phyloP scores from a whole-genome alignment of 2,888 invertebrate genomes.

The Epinotia brunnichana region DNA sequence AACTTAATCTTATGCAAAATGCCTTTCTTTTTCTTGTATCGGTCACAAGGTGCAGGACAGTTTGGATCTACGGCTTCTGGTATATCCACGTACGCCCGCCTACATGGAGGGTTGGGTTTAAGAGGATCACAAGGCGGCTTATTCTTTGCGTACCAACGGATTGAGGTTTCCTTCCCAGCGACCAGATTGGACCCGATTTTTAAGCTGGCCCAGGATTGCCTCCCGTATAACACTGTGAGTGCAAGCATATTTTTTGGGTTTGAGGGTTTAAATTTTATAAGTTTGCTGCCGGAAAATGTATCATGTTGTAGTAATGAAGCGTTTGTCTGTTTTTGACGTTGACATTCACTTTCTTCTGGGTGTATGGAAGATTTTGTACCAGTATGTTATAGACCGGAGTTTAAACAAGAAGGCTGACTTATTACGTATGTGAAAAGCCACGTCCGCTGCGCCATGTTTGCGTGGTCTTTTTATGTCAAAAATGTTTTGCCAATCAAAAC shows the following conservation, averaged over 20 bases:
- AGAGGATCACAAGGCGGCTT: constrained; percentile 33
- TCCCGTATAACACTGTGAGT: constrained; percentile 26
- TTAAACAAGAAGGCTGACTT: not conserved
- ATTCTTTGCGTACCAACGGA: constrained; percentile 57
- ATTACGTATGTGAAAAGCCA: not conserved
- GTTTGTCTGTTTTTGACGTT: constrained; percentile 3
- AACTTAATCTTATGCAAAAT: constrained; percentile 73
- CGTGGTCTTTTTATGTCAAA: no score
- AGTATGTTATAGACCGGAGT: not conserved
- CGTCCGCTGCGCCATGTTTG: no score
- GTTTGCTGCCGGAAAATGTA: constrained; percentile 56
- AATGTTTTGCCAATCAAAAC: no score
- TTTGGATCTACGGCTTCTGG: constrained; percentile 59
- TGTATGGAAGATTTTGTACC: not conserved
- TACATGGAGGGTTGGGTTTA: constrained; percentile 55
- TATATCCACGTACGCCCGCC: constrained; percentile 67
- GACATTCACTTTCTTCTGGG: not conserved
- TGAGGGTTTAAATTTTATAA: constrained; percentile 44
- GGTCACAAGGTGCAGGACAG: constrained; percentile 63
- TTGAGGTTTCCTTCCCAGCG: constrained; percentile 42
- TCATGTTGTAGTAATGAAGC: constrained; percentile 42
- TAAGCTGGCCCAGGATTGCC: not conserved
- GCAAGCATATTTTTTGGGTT: constrained; percentile 46
- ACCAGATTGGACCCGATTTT: constrained; percentile 2
- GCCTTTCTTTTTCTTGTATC: constrained; percentile 60